phyloP scores from a whole-genome alignment of 92 coral and sea anemone genomes.

The Porites cylindrica region DNA sequence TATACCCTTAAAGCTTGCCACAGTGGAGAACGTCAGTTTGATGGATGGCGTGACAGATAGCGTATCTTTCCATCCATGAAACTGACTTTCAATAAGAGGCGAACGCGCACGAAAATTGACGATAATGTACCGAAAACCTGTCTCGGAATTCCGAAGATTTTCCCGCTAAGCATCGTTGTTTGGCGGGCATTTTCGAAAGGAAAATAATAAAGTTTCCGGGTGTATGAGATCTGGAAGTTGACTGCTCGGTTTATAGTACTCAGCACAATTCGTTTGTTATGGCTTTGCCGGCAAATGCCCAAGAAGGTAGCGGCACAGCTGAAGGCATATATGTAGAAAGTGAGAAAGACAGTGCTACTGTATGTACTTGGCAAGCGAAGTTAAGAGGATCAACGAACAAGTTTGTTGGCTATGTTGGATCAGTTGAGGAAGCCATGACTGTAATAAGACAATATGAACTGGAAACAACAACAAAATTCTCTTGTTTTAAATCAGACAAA shows the following conservation, averaged over 20 bases:
- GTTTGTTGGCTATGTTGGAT: conserved; percentile 46
- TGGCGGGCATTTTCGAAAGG: conserved; percentile 37
- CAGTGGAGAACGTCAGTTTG: conserved; percentile 3
- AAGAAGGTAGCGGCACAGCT: conserved; percentile 9
- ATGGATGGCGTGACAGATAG: neutral
- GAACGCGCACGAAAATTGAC: neutral
- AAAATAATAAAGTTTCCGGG: neutral
- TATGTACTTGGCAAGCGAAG: conserved; percentile 25
- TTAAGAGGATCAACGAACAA: conserved; percentile 43
- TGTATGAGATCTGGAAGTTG: conserved; percentile 9
- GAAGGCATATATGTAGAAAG: neutral
- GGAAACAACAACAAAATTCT: conserved; percentile 46
- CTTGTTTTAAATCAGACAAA: conserved; percentile 46
- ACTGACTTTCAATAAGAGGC: conserved; percentile 12
- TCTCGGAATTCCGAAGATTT: conserved; percentile 17
- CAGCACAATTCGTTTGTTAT: neutral
- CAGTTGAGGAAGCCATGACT: conserved; percentile 49
- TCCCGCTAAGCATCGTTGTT: conserved; percentile 35
- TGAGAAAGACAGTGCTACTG: neutral
- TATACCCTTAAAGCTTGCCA: neutral
- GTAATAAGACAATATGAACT: conserved; percentile 31
- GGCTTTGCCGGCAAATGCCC: conserved; percentile 39
- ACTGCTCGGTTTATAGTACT: neutral
- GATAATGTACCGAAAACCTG: neutral
- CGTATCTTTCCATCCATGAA: conserved; percentile 26